phyloP scores from a whole-genome alignment of 92 coral and sea anemone species.

The Epizoanthus illoricatus region DNA sequence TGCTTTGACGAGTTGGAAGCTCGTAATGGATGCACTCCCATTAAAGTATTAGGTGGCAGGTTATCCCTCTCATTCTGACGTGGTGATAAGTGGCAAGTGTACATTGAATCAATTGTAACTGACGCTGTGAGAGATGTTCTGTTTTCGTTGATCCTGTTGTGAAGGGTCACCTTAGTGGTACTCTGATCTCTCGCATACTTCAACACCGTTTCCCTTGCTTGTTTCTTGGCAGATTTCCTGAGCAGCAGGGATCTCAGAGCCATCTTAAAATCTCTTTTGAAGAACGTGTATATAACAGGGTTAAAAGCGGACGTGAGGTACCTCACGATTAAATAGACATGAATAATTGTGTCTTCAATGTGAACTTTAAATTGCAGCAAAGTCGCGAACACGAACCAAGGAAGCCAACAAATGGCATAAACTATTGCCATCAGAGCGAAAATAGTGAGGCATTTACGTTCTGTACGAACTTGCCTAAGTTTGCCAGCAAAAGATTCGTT shows the following conservation, averaged over 20 bases:
- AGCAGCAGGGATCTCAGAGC: slow-evolving; percentile 18
- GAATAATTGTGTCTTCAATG: neutral
- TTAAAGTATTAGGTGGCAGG: neutral
- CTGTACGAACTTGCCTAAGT: slow-evolving; percentile 8
- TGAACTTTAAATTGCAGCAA: neutral
- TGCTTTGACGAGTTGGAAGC: neutral
- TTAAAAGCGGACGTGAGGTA: slow-evolving; percentile 36
- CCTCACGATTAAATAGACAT: slow-evolving; percentile 13
- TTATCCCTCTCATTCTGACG: neutral
- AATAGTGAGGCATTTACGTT: slow-evolving; percentile 30
- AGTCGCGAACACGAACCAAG: slow-evolving; percentile 7
- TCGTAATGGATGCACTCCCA: neutral
- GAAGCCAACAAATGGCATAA: slow-evolving; percentile 34
- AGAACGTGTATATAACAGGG: slow-evolving; percentile 33
- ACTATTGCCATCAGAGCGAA: slow-evolving; percentile 32
- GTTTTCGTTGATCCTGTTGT: neutral
- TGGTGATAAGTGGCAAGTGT: neutral
- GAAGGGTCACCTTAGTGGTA: neutral
- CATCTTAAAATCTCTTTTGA: slow-evolving; percentile 24
- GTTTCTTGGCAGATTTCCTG: slow-evolving; percentile 12
- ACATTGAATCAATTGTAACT: neutral
- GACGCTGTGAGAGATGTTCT: slow-evolving; percentile 1
- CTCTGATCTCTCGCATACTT: neutral
- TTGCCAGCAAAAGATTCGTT: neutral
- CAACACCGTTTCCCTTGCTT: slow-evolving; percentile 21